These are phyloP conservation scores for Nasalis larvatus DNA, from an alignment of 2,113 vertebrate genomes.

Conservation along the genomic window DNA sequence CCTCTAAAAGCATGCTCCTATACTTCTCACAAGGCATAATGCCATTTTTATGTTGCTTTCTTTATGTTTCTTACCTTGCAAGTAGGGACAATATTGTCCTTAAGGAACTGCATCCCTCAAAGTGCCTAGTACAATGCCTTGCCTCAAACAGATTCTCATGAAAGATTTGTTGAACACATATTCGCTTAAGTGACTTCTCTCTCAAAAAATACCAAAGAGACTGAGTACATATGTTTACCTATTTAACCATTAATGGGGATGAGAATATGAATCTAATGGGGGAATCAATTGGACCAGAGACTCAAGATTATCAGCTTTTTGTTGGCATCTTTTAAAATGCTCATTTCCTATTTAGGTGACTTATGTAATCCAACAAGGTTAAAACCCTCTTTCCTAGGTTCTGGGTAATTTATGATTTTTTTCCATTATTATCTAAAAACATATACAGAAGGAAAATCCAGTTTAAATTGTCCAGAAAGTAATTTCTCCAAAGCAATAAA, in stretches of 20 bases:
- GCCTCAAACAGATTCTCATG: not conserved
- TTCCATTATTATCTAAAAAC: slow-evolving; percentile 60
- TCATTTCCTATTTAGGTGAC: slow-evolving; percentile 18
- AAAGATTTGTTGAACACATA: not conserved
- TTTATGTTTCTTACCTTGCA: not conserved
- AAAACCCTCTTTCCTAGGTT: slow-evolving; percentile 54
- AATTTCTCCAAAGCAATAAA: slow-evolving; percentile 80
- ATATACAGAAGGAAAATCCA: slow-evolving; percentile 62
- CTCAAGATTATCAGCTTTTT: not conserved
- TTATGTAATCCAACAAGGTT: not conserved
- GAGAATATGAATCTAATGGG: not conserved
- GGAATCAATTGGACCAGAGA: not conserved
- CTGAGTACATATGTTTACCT: not conserved
- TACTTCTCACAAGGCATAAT: not conserved
- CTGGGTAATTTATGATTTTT: slow-evolving; percentile 43
- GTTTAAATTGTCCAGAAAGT: slow-evolving; percentile 80
- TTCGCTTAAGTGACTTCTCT: not conserved
- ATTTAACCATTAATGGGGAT: not conserved
- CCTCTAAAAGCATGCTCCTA: not conserved
- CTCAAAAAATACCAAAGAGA: not conserved
- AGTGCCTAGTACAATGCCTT: not conserved
- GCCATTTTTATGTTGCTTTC: not conserved
- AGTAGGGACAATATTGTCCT: not conserved
- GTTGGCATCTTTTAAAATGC: slow-evolving; percentile 23
- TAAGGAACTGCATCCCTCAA: not conserved